A percentile compares a stretch with the other conserved stretches of the same genome.
Evolutionary conservation across 2,888 invertebrate species (phyloP).

Genomic region (Diarsia brunnea): DNA sequence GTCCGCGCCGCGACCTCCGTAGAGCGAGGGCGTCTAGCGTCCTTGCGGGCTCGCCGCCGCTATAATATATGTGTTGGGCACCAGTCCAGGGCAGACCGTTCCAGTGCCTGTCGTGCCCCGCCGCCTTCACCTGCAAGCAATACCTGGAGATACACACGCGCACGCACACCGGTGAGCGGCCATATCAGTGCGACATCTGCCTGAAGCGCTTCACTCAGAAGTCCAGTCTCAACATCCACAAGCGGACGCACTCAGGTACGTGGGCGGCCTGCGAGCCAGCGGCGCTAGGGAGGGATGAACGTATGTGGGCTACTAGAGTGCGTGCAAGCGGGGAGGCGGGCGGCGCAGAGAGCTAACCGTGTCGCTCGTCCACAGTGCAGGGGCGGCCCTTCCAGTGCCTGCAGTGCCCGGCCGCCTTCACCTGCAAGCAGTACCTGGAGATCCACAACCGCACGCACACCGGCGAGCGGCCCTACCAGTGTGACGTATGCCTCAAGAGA

Average conservation of each 20-base stretch:
- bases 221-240: conserved; percentile 95
- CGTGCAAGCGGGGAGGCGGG: conserved; percentile 68
- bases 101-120: conserved; percentile 91
- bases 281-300: conserved; percentile 73
- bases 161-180: conserved; percentile 91
- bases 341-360: conserved; percentile 65
- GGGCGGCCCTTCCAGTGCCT: conserved; percentile 91
- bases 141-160: conserved; percentile 92
- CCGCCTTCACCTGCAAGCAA: conserved; percentile 91
- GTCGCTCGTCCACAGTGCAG: conserved; percentile 86
- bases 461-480: conserved; percentile 91
- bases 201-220: conserved; percentile 95
- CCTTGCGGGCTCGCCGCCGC: conserved; percentile 86
- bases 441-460: conserved; percentile 90
- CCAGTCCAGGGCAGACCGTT: conserved; percentile 91
- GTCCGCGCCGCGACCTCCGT: conserved; percentile 88
- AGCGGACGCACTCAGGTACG: conserved; percentile 93
- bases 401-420: conserved; percentile 91
- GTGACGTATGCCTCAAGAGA: conserved; percentile 94
- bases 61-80: conserved; percentile 90
- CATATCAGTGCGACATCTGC: conserved; percentile 94
- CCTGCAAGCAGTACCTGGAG: conserved; percentile 90
- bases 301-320: conserved; percentile 78
- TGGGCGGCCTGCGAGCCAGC: conserved; percentile 69
- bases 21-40: conserved; percentile 87